Evolutionary conservation across 2,888 invertebrate species (phyloP).

Genomic region (Mythimna lalbum): DNA sequence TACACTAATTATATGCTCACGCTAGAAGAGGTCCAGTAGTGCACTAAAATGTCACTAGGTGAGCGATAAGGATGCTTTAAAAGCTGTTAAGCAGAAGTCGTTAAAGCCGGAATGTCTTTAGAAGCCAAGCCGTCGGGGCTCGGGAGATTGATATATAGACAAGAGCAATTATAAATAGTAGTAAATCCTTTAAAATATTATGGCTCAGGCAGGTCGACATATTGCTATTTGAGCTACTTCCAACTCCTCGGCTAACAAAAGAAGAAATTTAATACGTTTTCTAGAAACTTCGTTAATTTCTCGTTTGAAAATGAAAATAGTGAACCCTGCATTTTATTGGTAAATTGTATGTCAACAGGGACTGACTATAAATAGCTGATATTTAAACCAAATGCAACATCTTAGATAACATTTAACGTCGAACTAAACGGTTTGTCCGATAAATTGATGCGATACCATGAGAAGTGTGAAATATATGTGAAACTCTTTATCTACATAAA

Average conservation of each 20-base stretch:
- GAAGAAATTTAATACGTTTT: slow-evolving; percentile 6
- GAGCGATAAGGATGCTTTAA: slow-evolving; percentile 39
- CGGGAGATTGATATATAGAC: slow-evolving; percentile 36
- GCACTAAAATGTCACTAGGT: slow-evolving; percentile 29
- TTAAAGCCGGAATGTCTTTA: slow-evolving; percentile 45
- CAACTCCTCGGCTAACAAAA: slow-evolving; percentile 13
- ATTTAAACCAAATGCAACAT: slow-evolving; percentile 53
- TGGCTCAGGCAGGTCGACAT: background rate
- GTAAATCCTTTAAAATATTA: slow-evolving; percentile 34
- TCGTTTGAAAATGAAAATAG: slow-evolving; percentile 2
- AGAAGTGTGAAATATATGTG: slow-evolving; percentile 54
- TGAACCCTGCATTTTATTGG: slow-evolving; percentile 5
- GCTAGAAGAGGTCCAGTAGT: slow-evolving; percentile 24
- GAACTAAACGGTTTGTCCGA: slow-evolving; percentile 53
- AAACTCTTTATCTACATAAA: slow-evolving; percentile 66
- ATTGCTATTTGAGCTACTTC: slow-evolving; percentile 20
- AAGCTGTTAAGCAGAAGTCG: slow-evolving; percentile 39
- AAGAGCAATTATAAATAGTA: slow-evolving; percentile 31
- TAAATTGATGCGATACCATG: slow-evolving; percentile 55
- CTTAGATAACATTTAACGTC: slow-evolving; percentile 53
- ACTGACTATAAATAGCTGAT: slow-evolving; percentile 47
- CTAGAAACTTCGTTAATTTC: slow-evolving; percentile 7
- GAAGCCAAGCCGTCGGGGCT: slow-evolving; percentile 11
- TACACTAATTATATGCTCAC: slow-evolving; percentile 3
- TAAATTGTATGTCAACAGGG: slow-evolving; percentile 37